phyloP scores from a whole-genome alignment of 2,113 vertebrate species.

The Nanger granti region DNA sequence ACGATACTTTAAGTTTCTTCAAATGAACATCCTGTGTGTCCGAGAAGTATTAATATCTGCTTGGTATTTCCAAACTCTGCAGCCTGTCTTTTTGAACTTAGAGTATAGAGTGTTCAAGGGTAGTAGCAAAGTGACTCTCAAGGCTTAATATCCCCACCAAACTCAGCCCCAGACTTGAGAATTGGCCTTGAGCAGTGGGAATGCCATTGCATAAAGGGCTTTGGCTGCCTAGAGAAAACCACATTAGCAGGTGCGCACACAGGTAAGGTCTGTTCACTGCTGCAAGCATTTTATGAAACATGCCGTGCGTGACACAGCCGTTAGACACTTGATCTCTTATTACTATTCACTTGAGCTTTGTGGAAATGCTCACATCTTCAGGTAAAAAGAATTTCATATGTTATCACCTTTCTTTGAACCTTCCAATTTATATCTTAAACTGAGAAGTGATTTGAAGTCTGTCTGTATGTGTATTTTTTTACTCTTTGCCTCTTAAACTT shows the following conservation, averaged over 20 bases:
- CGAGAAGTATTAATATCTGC: neutral
- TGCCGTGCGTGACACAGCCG: neutral
- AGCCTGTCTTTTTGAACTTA: neutral
- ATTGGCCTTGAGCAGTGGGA: neutral
- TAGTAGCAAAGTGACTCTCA: neutral
- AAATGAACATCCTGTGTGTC: neutral
- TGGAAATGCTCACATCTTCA: neutral
- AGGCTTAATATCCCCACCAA: neutral
- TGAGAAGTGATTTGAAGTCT: conserved; percentile 12
- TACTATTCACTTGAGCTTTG: neutral
- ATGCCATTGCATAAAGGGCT: neutral
- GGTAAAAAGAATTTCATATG: neutral
- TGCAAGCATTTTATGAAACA: neutral
- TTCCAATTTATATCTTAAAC: neutral
- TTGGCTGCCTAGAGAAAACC: neutral
- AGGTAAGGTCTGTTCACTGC: neutral
- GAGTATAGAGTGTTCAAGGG: neutral
- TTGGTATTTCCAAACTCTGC: neutral
- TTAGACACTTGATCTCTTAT: neutral
- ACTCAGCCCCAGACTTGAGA: neutral
- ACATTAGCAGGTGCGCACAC: neutral
- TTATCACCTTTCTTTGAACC: conserved; percentile 25
- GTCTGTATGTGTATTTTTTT: neutral
- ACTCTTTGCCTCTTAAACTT: conserved; percentile 39
- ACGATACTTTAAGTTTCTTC: neutral